A percentile compares a stretch with the other conserved stretches of the same genome.
These are phyloP conservation scores for Blastomussa wellsi DNA, from an alignment of 92 coral and sea anemone species.

Conservation along the genomic window DNA sequence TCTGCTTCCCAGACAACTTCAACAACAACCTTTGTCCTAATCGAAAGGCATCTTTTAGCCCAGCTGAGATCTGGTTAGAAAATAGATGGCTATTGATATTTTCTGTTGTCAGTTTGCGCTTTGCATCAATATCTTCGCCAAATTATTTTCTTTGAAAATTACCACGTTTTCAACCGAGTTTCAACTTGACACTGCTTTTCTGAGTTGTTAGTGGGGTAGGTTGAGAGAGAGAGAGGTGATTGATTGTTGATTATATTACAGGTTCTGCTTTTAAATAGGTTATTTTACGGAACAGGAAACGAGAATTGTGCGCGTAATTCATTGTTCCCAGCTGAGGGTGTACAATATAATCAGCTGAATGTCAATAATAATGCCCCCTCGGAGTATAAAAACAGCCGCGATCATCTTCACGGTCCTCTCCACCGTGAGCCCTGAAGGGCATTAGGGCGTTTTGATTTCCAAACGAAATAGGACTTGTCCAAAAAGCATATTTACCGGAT, in stretches of 20 bases:
- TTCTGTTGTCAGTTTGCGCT: too few species aligned
- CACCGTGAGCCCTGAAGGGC: conserved; percentile 20
- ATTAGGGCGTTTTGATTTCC: not conserved
- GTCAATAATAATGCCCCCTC: not conserved
- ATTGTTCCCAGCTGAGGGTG: conserved; percentile 5
- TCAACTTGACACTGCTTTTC: too few species aligned
- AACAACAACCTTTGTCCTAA: too few species aligned
- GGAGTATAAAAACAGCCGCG: not conserved
- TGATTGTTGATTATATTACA: too few species aligned
- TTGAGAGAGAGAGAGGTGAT: not conserved
- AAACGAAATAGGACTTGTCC: conserved; percentile 28
- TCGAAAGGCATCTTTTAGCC: too few species aligned
- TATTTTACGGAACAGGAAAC: too few species aligned
- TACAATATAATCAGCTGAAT: not conserved
- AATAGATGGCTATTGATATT: too few species aligned
- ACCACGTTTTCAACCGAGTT: not conserved
- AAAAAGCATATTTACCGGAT: conserved; percentile 4
- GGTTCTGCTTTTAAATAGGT: too few species aligned
- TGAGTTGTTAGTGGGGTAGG: not conserved
- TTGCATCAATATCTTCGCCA: not conserved
- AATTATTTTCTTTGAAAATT: not conserved
- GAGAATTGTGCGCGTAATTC: too few species aligned
- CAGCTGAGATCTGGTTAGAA: too few species aligned
- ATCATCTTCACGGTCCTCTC: too few species aligned
- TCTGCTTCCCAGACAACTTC: too few species aligned